A percentile compares a stretch with the other conserved stretches of the same genome.
Conservation (phyloP, 2,888 invertebrate genomes). For the Drosophila conformis region DNA sequence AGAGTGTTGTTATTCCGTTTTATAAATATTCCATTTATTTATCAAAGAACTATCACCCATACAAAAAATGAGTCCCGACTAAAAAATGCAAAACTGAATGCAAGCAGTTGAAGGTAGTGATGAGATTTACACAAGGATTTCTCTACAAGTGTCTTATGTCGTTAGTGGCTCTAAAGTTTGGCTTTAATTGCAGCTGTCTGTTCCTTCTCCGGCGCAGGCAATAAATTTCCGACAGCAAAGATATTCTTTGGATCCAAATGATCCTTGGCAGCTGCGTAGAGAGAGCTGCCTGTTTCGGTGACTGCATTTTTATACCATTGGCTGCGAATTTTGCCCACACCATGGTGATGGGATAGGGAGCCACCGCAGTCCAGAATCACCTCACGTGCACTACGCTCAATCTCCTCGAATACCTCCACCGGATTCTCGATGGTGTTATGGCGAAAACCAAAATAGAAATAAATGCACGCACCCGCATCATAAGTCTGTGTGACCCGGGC, state of each 20-base stretch:
- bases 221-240: constrained; percentile 94
- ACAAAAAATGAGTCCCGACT: constrained; percentile 59
- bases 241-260: constrained; percentile 97
- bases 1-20: not conserved
- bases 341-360: constrained; percentile 98
- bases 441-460: constrained; percentile 96
- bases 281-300: constrained; percentile 91
- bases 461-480: constrained; percentile 98
- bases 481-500: constrained; percentile 98
- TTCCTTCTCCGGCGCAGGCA: constrained; percentile 49
- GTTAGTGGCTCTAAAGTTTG: constrained; percentile 67
- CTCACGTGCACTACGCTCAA: constrained; percentile 95
- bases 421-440: constrained; percentile 88
- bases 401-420: constrained; percentile 92
- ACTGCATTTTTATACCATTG: constrained; percentile 95
- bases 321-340: constrained; percentile 96
- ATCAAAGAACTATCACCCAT: constrained; percentile 66
- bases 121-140: constrained; percentile 56
- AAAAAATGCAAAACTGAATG: constrained; percentile 31
- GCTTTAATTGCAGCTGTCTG: constrained; percentile 53
- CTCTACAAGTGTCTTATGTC: constrained; percentile 9
- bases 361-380: constrained; percentile 93
- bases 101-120: constrained; percentile 37
- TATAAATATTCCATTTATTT: constrained; percentile 72
- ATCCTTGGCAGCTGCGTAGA: constrained; percentile 93